These are phyloP conservation scores for Eulemur albifrons DNA, from an alignment of 2,797 vertebrate genomes.

Conservation along the genomic window DNA sequence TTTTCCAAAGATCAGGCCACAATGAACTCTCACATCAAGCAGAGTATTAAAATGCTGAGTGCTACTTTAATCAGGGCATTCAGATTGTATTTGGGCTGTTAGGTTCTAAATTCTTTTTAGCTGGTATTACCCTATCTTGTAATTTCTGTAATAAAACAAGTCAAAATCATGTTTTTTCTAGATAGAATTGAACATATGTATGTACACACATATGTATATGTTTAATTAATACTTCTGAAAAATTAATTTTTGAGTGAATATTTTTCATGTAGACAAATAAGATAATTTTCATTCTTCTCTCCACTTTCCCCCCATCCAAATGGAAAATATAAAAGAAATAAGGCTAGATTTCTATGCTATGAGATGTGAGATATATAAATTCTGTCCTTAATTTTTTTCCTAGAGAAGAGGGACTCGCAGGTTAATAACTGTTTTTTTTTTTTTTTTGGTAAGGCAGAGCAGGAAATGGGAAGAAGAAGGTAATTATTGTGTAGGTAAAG, in stretches of 20 bases:
- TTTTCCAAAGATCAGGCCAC: neutral
- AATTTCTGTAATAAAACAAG: neutral
- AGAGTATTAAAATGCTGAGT: neutral
- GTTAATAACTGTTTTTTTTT: neutral
- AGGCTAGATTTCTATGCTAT: neutral
- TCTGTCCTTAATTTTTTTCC: neutral
- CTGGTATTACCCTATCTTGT: neutral
- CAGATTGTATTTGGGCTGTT: neutral
- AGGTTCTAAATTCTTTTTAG: neutral
- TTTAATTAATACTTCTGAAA: neutral
- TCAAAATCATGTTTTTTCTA: neutral
- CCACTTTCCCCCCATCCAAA: neutral
- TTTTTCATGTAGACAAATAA: neutral
- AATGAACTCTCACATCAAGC: neutral
- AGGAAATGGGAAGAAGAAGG: neutral
- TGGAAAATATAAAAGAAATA: neutral
- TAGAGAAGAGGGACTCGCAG: neutral
- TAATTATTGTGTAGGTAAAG: neutral
- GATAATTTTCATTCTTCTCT: neutral
- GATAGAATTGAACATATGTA: neutral
- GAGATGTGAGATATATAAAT: neutral
- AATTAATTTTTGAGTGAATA: neutral
- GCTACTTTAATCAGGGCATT: neutral
- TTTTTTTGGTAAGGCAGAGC: neutral
- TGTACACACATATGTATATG: neutral